Conservation (phyloP, 2,113 vertebrate species). For the Sebastes fasciatus region DNA sequence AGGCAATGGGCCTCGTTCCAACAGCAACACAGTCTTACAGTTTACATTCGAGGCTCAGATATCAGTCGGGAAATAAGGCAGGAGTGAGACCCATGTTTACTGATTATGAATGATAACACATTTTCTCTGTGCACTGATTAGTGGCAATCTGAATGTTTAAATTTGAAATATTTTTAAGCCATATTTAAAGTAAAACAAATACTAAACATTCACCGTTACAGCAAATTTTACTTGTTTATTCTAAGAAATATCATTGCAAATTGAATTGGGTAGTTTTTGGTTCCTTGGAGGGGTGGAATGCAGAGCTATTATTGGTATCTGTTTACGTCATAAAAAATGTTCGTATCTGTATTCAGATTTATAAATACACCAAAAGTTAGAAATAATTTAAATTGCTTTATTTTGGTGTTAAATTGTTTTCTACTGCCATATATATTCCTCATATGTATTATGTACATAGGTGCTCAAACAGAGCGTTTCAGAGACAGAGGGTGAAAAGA, state of each 20-base stretch:
- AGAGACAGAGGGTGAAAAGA: too few species aligned
- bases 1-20: slow-evolving; percentile 57
- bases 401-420: background rate
- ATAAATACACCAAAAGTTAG: background rate
- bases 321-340: slow-evolving; percentile 4
- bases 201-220: background rate
- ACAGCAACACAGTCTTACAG: slow-evolving; percentile 59
- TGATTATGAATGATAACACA: background rate
- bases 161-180: too few species aligned
- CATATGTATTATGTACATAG: too few species aligned
- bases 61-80: slow-evolving; percentile 33
- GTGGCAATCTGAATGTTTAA: too few species aligned
- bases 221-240: background rate
- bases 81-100: slow-evolving; percentile 22
- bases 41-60: slow-evolving; percentile 51
- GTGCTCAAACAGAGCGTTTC: too few species aligned
- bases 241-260: background rate
- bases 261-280: background rate
- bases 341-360: background rate
- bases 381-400: background rate
- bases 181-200: background rate
- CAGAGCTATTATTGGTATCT: background rate
- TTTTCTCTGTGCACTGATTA: background rate
- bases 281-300: background rate
- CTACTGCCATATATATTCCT: too few species aligned